These are phyloP conservation scores for Megalonaias nervosa DNA, from an alignment of 1,140 invertebrate genomes.

Conservation along the genomic window DNA sequence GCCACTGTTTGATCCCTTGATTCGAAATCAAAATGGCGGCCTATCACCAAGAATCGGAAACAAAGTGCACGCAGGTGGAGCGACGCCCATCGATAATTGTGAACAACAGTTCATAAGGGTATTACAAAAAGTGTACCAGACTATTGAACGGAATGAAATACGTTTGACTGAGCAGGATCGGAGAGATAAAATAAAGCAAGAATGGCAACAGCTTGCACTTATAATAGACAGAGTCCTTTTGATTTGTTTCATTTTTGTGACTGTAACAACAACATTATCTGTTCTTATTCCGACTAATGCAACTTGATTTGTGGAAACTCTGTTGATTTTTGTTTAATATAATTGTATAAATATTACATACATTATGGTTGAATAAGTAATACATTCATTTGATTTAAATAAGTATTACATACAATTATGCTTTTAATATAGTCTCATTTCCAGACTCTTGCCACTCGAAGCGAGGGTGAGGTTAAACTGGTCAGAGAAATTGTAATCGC, in stretches of 20 bases:
- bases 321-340: too few species aligned
- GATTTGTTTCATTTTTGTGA: conserved; percentile 79
- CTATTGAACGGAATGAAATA: conserved; percentile 82
- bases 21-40: conserved; percentile 60
- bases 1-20: conserved; percentile 37
- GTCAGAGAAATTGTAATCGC: too few species aligned
- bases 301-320: too few species aligned
- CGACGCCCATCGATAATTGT: conserved; percentile 69
- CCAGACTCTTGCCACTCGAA: too few species aligned
- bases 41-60: conserved; percentile 58
- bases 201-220: conserved; percentile 87
- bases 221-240: conserved; percentile 80
- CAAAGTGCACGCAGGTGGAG: conserved; percentile 34
- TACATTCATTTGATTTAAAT: too few species aligned
- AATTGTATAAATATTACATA: too few species aligned
- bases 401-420: too few species aligned
- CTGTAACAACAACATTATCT: conserved; percentile 59
- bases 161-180: conserved; percentile 79
- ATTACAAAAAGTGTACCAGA: conserved; percentile 79
- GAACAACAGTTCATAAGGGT: conserved; percentile 78
- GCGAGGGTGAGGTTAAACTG: too few species aligned
- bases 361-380: too few species aligned
- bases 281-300: conserved; percentile 54
- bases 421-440: too few species aligned
- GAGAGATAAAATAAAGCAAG: conserved; percentile 78